Percentiles rank a stretch among this genome's conserved stretches.
These are phyloP conservation scores for Morinoia aosen DNA, from an alignment of 2,888 invertebrate genomes.

Conservation along the genomic window DNA sequence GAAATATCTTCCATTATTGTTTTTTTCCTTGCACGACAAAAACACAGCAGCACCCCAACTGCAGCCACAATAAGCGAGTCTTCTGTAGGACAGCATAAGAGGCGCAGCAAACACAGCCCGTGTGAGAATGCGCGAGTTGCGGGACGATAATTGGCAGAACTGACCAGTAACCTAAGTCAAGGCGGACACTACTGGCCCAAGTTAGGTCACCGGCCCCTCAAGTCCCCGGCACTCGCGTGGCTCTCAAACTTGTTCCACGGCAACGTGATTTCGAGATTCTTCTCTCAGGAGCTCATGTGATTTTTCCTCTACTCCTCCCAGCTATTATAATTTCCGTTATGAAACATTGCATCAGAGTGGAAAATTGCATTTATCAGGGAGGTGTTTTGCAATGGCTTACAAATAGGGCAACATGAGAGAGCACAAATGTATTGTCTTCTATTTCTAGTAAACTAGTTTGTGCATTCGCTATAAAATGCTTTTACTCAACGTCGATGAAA, in stretches of 20 bases:
- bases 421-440: not conserved
- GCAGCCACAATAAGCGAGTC: no score
- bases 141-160: not conserved
- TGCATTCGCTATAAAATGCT: no score
- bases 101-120: not conserved
- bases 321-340: not conserved
- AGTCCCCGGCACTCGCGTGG: not conserved
- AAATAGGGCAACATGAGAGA: not conserved
- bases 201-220: not conserved
- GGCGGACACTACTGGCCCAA: conserved; percentile 28
- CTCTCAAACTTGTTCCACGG: not conserved
- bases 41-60: not conserved
- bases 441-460: no score
- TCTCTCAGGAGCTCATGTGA: not conserved
- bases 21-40: not conserved
- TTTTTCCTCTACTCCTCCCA: not conserved
- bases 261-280: not conserved
- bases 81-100: not conserved
- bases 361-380: not conserved
- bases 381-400: not conserved
- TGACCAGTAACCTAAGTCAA: conserved; percentile 15
- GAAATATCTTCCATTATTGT: not conserved
- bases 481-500: no score
- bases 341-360: not conserved
- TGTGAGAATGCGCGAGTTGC: not conserved